These are phyloP conservation scores for Pterois miles DNA, from an alignment of 2,797 vertebrate species.

Conservation along the genomic window DNA sequence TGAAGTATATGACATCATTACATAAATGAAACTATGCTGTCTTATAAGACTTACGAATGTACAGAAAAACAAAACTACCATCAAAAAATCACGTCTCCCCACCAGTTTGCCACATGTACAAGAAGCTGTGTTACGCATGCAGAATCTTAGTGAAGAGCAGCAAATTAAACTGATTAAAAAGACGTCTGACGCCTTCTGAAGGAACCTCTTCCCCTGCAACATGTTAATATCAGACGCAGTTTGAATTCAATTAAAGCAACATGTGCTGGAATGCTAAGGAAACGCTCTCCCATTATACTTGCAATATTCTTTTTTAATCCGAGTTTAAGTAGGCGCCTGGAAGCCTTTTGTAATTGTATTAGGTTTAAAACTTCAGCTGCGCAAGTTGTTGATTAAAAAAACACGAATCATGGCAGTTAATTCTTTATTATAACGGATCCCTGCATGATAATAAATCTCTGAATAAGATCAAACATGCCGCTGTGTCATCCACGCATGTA, in stretches of 20 bases:
- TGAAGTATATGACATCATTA: neutral
- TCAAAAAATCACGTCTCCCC: neutral
- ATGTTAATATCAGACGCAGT: slow-evolving; percentile 63
- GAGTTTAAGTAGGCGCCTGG: slow-evolving; percentile 54
- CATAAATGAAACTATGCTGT: neutral
- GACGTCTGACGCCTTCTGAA: slow-evolving; percentile 10
- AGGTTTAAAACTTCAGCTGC: slow-evolving; percentile 64
- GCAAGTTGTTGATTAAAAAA: slow-evolving; percentile 72
- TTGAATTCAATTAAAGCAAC: slow-evolving; percentile 62
- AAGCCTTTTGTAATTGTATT: slow-evolving; percentile 75
- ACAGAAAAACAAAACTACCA: neutral
- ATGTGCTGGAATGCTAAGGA: slow-evolving; percentile 51
- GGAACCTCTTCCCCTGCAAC: neutral
- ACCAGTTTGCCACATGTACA: neutral
- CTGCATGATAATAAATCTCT: slow-evolving; percentile 46
- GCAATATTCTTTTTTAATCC: slow-evolving; percentile 63
- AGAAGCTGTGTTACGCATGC: neutral
- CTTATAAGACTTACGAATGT: neutral
- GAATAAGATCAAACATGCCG: neutral
- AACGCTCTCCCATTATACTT: slow-evolving; percentile 53
- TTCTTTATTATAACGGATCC: slow-evolving; percentile 64
- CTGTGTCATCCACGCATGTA: neutral
- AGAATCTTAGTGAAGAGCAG: slow-evolving; percentile 6
- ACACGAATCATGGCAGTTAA: slow-evolving; percentile 52
- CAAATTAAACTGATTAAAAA: slow-evolving; percentile 56